Base-by-base conservation (phyloP, 1,140 invertebrate genomes). In the Bombus superbus region DNA sequence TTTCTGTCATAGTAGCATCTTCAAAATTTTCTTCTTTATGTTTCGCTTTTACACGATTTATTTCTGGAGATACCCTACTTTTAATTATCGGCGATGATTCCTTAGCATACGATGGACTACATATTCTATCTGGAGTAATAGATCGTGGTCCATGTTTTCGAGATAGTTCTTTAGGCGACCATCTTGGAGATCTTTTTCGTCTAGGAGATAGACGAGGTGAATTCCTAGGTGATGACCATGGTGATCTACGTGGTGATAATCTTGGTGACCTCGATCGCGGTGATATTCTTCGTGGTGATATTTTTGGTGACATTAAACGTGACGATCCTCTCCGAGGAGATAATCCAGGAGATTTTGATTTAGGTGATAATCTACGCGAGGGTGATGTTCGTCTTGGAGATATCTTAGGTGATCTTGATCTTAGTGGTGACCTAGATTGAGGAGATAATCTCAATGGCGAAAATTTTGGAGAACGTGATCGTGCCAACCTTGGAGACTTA, bases 161-260 rank as follows among this genome's bases (percentile, higher is more conserved):
- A 35, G 81, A 22, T 32, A 86, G 78, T 42, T 93, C 92, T 38
- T 88, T 91, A 0, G 92, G 92, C 25, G 92, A 93, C 72, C 87
- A 90, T 42, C 89, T 89, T 0, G 91, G 92, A 0, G 92, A 91
- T 74, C 90, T 90, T 47, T 89, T 84, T 9, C 91, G 74, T 83
- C 89, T 88, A 1, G 93, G 92, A 13, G 93, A 92, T 13, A 88
- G 13, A 10, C 88, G 88, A 0, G 92, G 92, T 1, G 93, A 92
- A 73, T 92, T 90, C 77, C 89, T 91, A 0, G 94, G 93, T 0
- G 94, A 94, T 0, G 93, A 94, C 94, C 93, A 94, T 0, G 94
- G 93, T 4, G 94, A 94, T 75, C 83, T 84, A 35, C 57, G 89
- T 22, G 92, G 91, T 11, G 92, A 92, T 32, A 84, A 62, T 88